Percentiles rank a stretch among this genome's conserved stretches.
These are phyloP conservation scores for Drosophila orena DNA, from an alignment of 1,140 invertebrate genomes.

Conservation along the genomic window DNA sequence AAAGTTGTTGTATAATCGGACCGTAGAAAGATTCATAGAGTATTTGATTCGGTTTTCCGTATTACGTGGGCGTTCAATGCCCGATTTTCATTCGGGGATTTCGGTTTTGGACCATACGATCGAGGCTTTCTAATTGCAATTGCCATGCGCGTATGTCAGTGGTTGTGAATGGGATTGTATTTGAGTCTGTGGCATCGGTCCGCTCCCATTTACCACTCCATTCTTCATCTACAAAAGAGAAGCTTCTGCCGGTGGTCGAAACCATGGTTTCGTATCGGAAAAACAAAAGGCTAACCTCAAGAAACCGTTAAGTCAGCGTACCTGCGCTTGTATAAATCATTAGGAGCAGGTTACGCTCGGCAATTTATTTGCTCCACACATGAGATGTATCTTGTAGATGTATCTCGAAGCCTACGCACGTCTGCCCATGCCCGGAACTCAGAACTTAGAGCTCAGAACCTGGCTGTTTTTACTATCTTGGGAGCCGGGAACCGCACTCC, in stretches of 20 bases:
- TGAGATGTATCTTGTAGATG: conserved; percentile 78
- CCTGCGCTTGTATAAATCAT: conserved; percentile 67
- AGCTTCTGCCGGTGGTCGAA: conserved; percentile 37
- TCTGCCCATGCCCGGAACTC: conserved; percentile 73
- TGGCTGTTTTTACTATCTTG: conserved; percentile 15
- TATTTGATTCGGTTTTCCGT: conserved; percentile 53
- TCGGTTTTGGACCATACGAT: conserved; percentile 42
- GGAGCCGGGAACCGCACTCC: background rate
- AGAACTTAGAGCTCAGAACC: conserved; percentile 40
- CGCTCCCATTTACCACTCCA: conserved; percentile 26
- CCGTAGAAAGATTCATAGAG: conserved; percentile 15
- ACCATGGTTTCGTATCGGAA: conserved; percentile 21
- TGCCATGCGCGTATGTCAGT: conserved; percentile 36
- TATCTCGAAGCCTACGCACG: conserved; percentile 70
- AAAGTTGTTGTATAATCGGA: conserved; percentile 71
- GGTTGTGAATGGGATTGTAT: conserved; percentile 23
- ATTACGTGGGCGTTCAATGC: conserved; percentile 60
- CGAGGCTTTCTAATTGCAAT: conserved; percentile 70
- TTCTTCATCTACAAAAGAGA: conserved; percentile 57
- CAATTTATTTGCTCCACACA: conserved; percentile 77
- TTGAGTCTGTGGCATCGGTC: conserved; percentile 44
- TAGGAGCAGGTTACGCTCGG: conserved; percentile 72
- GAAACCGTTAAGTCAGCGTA: conserved; percentile 68
- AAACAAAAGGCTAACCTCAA: conserved; percentile 64
- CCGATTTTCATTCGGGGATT: conserved; percentile 23